Base-by-base conservation (phyloP, 2,888 invertebrate genomes). In the Xylophagus ater region DNA sequence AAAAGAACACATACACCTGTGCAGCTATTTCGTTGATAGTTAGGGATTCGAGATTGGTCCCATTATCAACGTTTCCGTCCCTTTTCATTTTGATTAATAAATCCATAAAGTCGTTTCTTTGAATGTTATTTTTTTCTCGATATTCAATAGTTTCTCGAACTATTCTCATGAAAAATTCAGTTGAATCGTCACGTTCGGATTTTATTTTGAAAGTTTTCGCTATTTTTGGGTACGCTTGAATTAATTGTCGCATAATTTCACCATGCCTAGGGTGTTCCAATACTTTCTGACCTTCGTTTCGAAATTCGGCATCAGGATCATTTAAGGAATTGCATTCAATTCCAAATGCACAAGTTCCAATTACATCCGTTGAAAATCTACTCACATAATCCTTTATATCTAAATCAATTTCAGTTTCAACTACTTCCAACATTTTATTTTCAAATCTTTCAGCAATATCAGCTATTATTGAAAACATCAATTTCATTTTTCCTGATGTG, bases 21-120 rank as follows among this genome's bases (percentile, higher is more conserved):
- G 58, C 52, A n/a, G 48, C 49, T 4, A 45, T 32, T 31, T 45
- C 45, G 18, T 45, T 35, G 1, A 42, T 21, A 23, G 26, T 37
- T 3, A 45, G 12, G 6, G 28, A 34, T 24, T 14, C 12, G 8
- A 26, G 29, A 29, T 28, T 2, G 13, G 14, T 7, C 9, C 5
- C 29, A 2, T 13, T 20, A 4, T 23, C 30, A 4, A 36, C 3
- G 2, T 10, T n/a, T 3, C 29, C 37, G 2, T 34, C 32, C 37
- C 44, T 42, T 44, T 65, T 59, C n/a, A 69, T 57, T 43, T 69
- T 65, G 55, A 71, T 65, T 7, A 73, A 51, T 2, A 72, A 53
- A 47, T 73, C 64, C 46, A 74, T 55, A 39, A 70, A 73, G 47
- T 73, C 69, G 44, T 67, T 67, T 29, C 71, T 47, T 47, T 58